These are phyloP conservation scores for Drosophila ezoana DNA, from an alignment of 2,888 invertebrate species.

Conservation along the genomic window DNA sequence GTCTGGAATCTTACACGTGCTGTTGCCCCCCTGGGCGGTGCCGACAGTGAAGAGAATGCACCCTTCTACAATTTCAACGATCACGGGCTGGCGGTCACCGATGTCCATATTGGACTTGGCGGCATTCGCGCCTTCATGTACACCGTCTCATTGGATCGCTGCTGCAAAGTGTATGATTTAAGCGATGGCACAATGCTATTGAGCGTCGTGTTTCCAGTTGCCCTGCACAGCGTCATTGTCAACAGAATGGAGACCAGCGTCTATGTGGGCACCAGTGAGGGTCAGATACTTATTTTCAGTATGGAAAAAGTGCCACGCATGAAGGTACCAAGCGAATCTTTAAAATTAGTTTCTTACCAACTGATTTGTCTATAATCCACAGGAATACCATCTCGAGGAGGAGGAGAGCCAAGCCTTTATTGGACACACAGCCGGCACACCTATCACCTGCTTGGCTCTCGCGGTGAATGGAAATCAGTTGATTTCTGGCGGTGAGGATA, in stretches of 20 bases:
- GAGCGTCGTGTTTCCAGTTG: constrained; percentile 90
- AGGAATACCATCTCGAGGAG: constrained; percentile 88
- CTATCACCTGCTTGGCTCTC: constrained; percentile 90
- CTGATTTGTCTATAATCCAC: neutral
- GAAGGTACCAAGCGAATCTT: constrained; percentile 74
- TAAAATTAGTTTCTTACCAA: too few species aligned
- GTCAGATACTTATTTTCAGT: constrained; percentile 89
- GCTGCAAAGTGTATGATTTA: constrained; percentile 93
- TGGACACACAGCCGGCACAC: constrained; percentile 87
- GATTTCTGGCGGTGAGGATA: constrained; percentile 91
- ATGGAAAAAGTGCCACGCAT: constrained; percentile 89
- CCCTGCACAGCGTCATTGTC: constrained; percentile 89
- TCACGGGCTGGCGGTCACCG: constrained; percentile 92
- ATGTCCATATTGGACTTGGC: constrained; percentile 90
- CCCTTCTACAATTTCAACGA: constrained; percentile 89
- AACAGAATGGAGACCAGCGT: constrained; percentile 90
- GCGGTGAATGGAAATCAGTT: constrained; percentile 90
- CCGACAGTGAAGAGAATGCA: constrained; percentile 85
- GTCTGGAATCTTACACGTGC: constrained; percentile 91
- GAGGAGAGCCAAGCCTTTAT: constrained; percentile 86
- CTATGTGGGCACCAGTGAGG: constrained; percentile 90
- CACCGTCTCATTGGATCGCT: constrained; percentile 92
- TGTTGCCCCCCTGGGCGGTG: constrained; percentile 75
- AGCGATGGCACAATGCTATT: constrained; percentile 89
- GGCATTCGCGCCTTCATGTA: constrained; percentile 90